These are phyloP conservation scores for Caenorhabditis remanei DNA, from an alignment of 1,140 invertebrate genomes.

Conservation along the genomic window DNA sequence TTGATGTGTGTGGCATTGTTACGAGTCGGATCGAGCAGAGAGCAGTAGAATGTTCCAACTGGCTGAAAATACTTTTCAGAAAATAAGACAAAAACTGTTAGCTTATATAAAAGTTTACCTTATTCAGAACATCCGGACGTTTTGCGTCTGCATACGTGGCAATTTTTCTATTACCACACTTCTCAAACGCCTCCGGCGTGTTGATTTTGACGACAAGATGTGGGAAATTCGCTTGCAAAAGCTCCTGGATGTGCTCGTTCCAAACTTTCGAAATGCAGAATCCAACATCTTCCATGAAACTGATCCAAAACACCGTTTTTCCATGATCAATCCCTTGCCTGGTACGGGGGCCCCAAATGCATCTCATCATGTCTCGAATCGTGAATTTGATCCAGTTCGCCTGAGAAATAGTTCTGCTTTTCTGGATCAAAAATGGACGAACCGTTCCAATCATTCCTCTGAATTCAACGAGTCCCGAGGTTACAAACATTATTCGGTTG, in stretches of 20 bases:
- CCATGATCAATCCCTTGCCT: neutral
- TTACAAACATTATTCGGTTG: neutral
- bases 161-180: neutral
- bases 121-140: neutral
- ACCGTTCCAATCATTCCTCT: constrained; percentile 24
- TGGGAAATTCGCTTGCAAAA: constrained; percentile 5
- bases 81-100: no score
- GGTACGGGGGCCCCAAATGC: neutral
- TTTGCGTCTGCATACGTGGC: neutral
- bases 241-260: neutral
- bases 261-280: constrained; percentile 2
- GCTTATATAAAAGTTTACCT: neutral
- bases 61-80: neutral
- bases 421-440: neutral
- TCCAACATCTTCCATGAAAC: constrained; percentile 12
- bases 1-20: constrained; percentile 27
- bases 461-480: constrained; percentile 15
- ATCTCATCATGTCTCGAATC: constrained; percentile 24
- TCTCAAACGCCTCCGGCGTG: neutral
- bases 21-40: neutral
- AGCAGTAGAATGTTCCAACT: neutral
- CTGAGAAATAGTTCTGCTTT: neutral
- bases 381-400: constrained; percentile 22
- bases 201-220: neutral
- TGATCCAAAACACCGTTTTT: constrained; percentile 1